These are phyloP conservation scores for Idaea aversata DNA, from an alignment of 2,888 invertebrate genomes.

Conservation along the genomic window DNA sequence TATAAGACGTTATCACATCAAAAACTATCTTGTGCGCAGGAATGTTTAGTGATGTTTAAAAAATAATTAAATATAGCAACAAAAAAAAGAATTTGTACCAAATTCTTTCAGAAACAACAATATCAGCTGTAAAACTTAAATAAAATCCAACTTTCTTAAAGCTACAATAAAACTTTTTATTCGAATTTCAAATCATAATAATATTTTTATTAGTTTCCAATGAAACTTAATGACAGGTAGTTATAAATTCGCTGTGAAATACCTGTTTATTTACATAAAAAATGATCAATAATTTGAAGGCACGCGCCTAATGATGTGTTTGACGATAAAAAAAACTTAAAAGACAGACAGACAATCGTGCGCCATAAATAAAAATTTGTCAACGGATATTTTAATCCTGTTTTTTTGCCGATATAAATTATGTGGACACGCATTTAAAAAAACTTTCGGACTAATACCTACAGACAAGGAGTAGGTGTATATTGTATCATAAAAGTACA, in stretches of 20 bases:
- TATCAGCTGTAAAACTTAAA: slow-evolving; percentile 15
- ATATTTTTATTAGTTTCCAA: slow-evolving; percentile 32
- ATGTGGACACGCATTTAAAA: background rate
- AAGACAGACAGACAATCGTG: slow-evolving; percentile 5
- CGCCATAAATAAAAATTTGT: background rate
- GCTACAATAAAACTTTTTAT: slow-evolving; percentile 23
- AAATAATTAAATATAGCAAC: no score
- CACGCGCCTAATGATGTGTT: slow-evolving; percentile 31
- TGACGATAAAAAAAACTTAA: slow-evolving; percentile 19
- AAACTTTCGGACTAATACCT: background rate
- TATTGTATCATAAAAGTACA: no score
- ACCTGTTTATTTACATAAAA: slow-evolving; percentile 31
- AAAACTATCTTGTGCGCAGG: no score
- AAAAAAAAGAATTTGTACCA: no score
- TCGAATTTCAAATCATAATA: slow-evolving; percentile 29
- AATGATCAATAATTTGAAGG: slow-evolving; percentile 30
- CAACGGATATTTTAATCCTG: background rate
- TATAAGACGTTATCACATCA: no score
- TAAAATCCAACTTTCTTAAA: slow-evolving; percentile 22
- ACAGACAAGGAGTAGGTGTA: background rate
- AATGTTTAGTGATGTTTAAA: no score
- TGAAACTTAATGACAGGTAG: slow-evolving; percentile 31
- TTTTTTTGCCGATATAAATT: slow-evolving; percentile 3
- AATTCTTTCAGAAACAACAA: slow-evolving; percentile 7
- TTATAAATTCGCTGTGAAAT: slow-evolving; percentile 22